These are phyloP conservation scores for Siphamia tubifer DNA, from an alignment of 2,113 vertebrate species.

Conservation along the genomic window DNA sequence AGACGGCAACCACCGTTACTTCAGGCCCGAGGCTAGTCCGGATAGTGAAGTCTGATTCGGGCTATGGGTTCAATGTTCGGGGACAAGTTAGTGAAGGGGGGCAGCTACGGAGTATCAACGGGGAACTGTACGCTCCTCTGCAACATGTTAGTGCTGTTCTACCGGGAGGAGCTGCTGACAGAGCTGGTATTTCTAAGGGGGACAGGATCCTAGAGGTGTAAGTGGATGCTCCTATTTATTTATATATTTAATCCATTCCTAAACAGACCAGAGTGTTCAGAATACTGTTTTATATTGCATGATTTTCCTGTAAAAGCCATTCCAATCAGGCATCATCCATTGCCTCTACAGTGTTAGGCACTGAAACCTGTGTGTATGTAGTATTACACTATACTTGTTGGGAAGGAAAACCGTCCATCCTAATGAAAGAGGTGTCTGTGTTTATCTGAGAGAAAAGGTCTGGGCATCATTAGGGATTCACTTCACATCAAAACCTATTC, in stretches of 20 bases:
- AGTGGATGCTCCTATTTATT: no score
- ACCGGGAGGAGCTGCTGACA: constrained; percentile 92
- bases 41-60: constrained; percentile 93
- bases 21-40: constrained; percentile 91
- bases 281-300: neutral
- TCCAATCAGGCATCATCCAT: neutral
- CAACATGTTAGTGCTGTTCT: constrained; percentile 96
- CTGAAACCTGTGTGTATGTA: neutral
- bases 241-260: no score
- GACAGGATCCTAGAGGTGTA: constrained; percentile 96
- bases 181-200: constrained; percentile 91
- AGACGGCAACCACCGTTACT: constrained; percentile 62
- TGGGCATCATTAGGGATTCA: constrained; percentile 71
- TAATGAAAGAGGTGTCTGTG: constrained; percentile 70
- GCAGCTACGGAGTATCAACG: constrained; percentile 95
- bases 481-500: constrained; percentile 51
- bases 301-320: neutral
- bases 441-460: constrained; percentile 12
- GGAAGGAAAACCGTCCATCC: constrained; percentile 35
- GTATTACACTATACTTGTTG: neutral
- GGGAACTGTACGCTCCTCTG: constrained; percentile 94
- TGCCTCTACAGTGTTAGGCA: neutral
- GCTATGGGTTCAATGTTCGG: constrained; percentile 95
- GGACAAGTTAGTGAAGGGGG: constrained; percentile 97
- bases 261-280: no score